Evolutionary conservation across 2,113 vertebrate species (phyloP).

Genomic region (Catharus fuscescens): DNA sequence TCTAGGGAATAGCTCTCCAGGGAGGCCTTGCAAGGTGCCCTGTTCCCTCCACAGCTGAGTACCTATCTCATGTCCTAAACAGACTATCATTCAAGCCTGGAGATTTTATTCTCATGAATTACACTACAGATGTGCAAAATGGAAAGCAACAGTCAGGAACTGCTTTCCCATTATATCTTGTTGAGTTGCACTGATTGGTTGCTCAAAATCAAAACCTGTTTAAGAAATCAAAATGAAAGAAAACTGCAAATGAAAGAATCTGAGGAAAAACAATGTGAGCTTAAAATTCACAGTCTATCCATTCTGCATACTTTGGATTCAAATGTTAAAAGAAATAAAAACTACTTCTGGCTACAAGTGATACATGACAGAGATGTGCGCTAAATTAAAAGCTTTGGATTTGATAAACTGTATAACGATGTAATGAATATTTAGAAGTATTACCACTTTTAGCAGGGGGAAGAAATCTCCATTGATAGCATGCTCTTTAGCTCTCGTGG

Average conservation of each 20-base stretch:
- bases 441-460: background rate
- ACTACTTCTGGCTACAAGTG: background rate
- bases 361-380: background rate
- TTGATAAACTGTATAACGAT: background rate
- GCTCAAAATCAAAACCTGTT: conserved; percentile 25
- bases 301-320: background rate
- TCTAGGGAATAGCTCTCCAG: no score
- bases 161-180: background rate
- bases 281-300: background rate
- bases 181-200: conserved; percentile 49
- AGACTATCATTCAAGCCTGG: background rate
- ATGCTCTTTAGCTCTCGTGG: background rate
- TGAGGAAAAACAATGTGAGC: background rate
- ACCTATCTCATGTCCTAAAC: background rate
- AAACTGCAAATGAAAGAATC: background rate
- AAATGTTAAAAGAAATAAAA: conserved; percentile 9
- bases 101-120: background rate
- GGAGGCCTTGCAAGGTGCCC: no score
- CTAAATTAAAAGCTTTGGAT: conserved; percentile 48
- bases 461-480: background rate
- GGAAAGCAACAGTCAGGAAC: background rate
- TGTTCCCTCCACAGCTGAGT: background rate
- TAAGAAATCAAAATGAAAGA: background rate
- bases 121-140: background rate
- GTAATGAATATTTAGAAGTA: conserved; percentile 47